A percentile compares a stretch with the other conserved stretches of the same genome.
These are phyloP conservation scores for Labeo rohita DNA, from an alignment of 2,113 vertebrate species.

Conservation along the genomic window DNA sequence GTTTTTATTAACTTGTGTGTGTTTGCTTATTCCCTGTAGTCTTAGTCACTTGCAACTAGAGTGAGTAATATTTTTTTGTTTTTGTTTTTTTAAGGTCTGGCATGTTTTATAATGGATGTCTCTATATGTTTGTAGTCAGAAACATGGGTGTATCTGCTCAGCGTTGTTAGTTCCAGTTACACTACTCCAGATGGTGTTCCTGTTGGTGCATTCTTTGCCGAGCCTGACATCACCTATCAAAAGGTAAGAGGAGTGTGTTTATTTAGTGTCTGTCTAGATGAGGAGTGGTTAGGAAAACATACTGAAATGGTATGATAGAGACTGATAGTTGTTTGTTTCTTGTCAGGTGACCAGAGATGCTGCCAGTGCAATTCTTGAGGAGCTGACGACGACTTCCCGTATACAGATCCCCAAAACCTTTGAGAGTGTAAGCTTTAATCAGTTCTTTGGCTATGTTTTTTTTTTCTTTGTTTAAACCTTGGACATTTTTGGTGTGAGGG, in stretches of 20 bases:
- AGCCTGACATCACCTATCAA: slow-evolving; percentile 35
- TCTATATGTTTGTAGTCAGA: slow-evolving; percentile 26
- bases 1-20: neutral
- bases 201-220: neutral
- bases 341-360: slow-evolving; percentile 30
- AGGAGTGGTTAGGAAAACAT: neutral
- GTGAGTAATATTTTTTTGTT: neutral
- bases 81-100: neutral
- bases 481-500: neutral
- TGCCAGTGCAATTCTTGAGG: slow-evolving; percentile 33
- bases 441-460: neutral
- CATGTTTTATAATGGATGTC: neutral
- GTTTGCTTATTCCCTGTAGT: no score
- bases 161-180: neutral
- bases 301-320: neutral
- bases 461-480: neutral
- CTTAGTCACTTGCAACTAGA: no score
- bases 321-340: neutral
- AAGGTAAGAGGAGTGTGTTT: slow-evolving; percentile 23
- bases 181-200: neutral
- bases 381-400: slow-evolving; percentile 11
- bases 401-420: slow-evolving; percentile 51
- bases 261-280: neutral
- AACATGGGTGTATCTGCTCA: slow-evolving; percentile 43
- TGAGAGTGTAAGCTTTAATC: slow-evolving; percentile 20